phyloP scores from a whole-genome alignment of 2,888 invertebrate species.

The Balanococcus diminutus region DNA sequence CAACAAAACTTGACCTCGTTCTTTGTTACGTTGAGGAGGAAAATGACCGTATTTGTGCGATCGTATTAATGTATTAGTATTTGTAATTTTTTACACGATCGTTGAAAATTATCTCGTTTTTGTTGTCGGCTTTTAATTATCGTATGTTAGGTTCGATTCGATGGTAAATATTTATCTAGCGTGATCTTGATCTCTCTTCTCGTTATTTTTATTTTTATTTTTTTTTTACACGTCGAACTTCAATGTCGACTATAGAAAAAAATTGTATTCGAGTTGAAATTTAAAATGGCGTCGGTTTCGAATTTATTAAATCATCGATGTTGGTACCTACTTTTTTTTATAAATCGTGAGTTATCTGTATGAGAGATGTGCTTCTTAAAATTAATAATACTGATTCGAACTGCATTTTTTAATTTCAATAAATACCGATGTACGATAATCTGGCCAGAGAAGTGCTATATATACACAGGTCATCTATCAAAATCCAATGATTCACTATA shows the following conservation, averaged over 20 bases:
- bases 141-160: not conserved
- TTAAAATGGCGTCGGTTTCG: not conserved
- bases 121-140: not conserved
- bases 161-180: not conserved
- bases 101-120: not conserved
- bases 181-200: not conserved
- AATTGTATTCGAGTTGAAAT: not conserved
- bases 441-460: not conserved
- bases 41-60: not conserved
- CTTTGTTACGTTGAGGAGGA: not conserved
- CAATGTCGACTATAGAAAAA: not conserved
- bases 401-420: not conserved
- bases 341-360: too few relatives aligned
- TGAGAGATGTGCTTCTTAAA: not conserved
- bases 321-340: not conserved
- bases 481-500: conserved; percentile 14
- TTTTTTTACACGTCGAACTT: not conserved
- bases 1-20: conserved; percentile 42
- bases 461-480: not conserved
- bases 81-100: not conserved
- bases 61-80: not conserved
- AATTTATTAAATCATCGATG: not conserved
- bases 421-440: not conserved
- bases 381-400: not conserved
- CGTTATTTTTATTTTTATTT: too few relatives aligned